Conservation (phyloP, 2,113 vertebrate species). For the Phaetusa simplex region DNA sequence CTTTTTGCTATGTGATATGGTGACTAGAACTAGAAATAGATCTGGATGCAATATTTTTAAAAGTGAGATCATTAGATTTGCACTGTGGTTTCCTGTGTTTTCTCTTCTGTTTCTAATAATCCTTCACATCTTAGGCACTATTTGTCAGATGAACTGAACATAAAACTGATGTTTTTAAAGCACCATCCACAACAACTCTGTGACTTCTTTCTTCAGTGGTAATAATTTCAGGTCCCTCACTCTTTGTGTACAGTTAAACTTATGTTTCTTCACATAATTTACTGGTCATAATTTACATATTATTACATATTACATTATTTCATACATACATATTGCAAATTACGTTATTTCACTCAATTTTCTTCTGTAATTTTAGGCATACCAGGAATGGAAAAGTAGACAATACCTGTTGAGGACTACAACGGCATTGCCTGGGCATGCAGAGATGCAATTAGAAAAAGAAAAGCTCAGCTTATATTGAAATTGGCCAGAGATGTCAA, state of each 20-base stretch:
- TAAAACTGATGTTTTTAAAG: neutral
- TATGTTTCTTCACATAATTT: neutral
- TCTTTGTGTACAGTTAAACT: neutral
- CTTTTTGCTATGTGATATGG: neutral
- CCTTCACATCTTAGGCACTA: neutral
- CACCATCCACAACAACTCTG: neutral
- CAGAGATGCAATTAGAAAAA: neutral
- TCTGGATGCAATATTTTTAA: neutral
- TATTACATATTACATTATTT: too few species aligned
- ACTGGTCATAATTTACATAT: neutral
- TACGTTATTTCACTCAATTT: too few species aligned
- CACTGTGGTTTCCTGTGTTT: neutral
- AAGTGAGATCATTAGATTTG: neutral
- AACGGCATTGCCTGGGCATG: neutral
- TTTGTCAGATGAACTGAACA: neutral
- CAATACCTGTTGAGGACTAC: neutral
- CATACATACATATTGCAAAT: too few species aligned
- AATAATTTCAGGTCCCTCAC: neutral
- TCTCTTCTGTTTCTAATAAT: constrained; percentile 27
- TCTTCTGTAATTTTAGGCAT: neutral
- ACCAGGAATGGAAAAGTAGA: neutral
- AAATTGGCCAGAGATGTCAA: neutral
- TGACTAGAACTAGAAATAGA: neutral
- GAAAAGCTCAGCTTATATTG: neutral
- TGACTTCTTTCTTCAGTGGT: neutral